Evolutionary conservation across 2,888 invertebrate species (phyloP).

Genomic region (Stenchaetothrips biformis): DNA sequence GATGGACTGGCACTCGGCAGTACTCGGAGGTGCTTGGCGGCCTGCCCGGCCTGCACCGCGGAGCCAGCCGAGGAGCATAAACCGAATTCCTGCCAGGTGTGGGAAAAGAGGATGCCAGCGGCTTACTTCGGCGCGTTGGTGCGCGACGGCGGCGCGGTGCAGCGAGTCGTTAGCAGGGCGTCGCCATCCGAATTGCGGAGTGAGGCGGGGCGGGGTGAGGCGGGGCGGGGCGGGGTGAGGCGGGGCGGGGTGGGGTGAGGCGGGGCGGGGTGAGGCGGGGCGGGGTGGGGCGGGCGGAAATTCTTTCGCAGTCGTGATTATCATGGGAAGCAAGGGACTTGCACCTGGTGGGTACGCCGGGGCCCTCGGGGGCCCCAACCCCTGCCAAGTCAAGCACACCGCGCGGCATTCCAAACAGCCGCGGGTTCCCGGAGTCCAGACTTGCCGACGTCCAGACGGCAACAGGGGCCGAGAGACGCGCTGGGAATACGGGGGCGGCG

Average conservation of each 20-base stretch:
- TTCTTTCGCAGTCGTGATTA: not conserved
- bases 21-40: not conserved
- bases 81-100: not conserved
- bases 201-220: not conserved
- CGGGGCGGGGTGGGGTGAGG: not conserved
- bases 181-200: not conserved
- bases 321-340: conserved; percentile 10
- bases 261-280: not conserved
- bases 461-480: not conserved
- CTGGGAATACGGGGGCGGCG: no score
- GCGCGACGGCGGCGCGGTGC: not conserved
- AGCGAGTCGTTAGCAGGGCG: not conserved
- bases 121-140: conserved; percentile 8
- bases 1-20: not conserved
- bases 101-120: not conserved
- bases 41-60: not conserved
- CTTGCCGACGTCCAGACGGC: not conserved
- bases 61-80: no score
- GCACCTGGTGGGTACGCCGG: not conserved
- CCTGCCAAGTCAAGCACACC: not conserved
- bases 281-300: not conserved
- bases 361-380: not conserved
- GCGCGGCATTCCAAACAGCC: no score
- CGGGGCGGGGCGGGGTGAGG: not conserved
- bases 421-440: not conserved